A percentile compares a stretch with the other conserved stretches of the same genome.
Evolutionary conservation across 2,797 vertebrate genomes (phyloP).

Genomic region (Crax fasciolata): DNA sequence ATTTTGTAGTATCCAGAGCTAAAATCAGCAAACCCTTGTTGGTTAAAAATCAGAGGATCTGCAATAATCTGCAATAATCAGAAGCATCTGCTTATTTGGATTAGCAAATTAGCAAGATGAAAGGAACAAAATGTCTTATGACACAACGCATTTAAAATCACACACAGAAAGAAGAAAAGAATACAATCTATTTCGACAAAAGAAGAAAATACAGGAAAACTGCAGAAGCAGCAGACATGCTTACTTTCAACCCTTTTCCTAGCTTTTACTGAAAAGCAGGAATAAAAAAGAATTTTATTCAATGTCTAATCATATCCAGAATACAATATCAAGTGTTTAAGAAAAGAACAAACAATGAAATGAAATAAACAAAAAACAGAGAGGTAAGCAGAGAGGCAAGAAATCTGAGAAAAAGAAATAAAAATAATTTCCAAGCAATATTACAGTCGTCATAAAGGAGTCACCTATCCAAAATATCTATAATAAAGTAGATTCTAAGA

Average conservation of each 20-base stretch:
- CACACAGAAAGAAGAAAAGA: not conserved
- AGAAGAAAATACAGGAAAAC: not conserved
- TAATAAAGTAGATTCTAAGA: not conserved
- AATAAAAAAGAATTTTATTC: not conserved
- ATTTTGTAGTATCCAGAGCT: not conserved
- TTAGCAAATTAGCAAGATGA: not conserved
- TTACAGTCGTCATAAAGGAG: not conserved
- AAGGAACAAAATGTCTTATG: not conserved
- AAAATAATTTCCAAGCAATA: not conserved
- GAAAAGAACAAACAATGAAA: not conserved
- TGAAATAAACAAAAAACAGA: not conserved
- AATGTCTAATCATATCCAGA: fast-evolving
- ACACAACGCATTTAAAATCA: not conserved
- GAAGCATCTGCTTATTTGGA: not conserved
- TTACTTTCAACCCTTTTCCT: not conserved
- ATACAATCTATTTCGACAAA: not conserved
- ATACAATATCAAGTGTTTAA: not conserved
- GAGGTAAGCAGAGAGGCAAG: not conserved
- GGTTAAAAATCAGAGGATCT: not conserved
- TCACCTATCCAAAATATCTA: not conserved
- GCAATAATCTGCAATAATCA: not conserved
- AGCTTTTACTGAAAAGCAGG: not conserved
- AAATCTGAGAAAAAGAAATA: fast-evolving
- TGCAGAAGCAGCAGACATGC: fast-evolving
- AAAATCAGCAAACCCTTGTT: not conserved